These are phyloP conservation scores for Cathartes aura DNA, from an alignment of 2,113 vertebrate genomes.

Conservation along the genomic window DNA sequence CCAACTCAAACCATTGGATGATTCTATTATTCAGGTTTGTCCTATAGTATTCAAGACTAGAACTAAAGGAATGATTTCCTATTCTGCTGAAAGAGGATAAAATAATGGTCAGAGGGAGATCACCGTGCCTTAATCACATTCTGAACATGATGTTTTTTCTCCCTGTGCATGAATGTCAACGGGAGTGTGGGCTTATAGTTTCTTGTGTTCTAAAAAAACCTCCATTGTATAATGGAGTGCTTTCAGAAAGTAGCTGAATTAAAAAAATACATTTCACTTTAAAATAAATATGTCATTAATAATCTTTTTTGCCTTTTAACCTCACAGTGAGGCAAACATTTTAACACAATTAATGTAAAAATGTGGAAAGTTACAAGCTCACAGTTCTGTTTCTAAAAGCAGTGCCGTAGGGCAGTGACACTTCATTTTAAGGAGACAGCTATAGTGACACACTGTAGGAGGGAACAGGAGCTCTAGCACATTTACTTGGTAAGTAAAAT, in stretches of 20 bases:
- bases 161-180: neutral
- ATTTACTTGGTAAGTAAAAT: neutral
- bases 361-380: neutral
- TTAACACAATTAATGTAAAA: neutral
- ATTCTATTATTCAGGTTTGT: neutral
- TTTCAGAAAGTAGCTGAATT: neutral
- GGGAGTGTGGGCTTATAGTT: neutral
- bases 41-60: neutral
- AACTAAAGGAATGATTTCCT: neutral
- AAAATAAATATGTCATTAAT: neutral
- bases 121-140: neutral
- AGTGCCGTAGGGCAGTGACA: neutral
- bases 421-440: neutral
- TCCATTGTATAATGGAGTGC: neutral
- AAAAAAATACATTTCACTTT: neutral
- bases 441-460: neutral
- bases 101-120: neutral
- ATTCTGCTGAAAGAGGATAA: neutral
- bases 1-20: neutral
- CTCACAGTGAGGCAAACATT: neutral
- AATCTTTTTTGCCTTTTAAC: neutral
- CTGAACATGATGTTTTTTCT: neutral
- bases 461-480: neutral
- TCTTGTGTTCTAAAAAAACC: neutral
- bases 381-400: neutral